Base-by-base conservation (phyloP, 2,113 vertebrate genomes). In the Trematomus loennbergii region DNA sequence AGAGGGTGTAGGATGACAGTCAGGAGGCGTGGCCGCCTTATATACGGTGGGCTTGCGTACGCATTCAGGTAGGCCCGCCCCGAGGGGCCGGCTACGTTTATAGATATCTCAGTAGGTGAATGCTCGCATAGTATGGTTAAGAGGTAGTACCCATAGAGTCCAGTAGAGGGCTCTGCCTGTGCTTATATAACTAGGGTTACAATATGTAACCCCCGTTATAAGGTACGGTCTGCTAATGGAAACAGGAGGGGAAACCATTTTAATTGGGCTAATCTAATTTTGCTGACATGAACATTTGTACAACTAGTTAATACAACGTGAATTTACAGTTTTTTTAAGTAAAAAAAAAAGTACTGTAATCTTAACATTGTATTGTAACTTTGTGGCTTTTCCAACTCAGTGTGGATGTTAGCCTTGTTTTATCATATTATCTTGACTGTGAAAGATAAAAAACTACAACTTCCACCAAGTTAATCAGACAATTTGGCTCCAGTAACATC, bases 221-320 rank as follows among this genome's bases (percentile, higher is more conserved):
- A 17, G 57, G 25, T 49, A 0, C 9, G 18, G 46, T 29, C 45
- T 58, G 13, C 17, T 74, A 1, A 70, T 66, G 33, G 29, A 75
- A 75, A 53, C 18, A 22, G 55, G 29, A 72, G 22, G 22, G 33
- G 8, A 40, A 55, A 68, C 3, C 52, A 52, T 73, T 81, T 63
- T 40, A 29, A 59, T 76, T 76, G 69, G 29, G 3, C 11, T 50
- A 46, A 78, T 71, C 70, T 78, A 43, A 61, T 75, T 71, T 62
- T 33, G 65, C 65, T 57, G 65, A 80, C 22, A 40, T 64, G 55
- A 54, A 67, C 25, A 49, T 75, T 78, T 71, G 29, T 22, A 29
- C 2, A 0, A 17, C 13, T 20, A 43, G 33, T 62, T 40, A 54
- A 76, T 9, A 49, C 5, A 68, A 58, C 18, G n/a, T 69, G 3